Evolutionary conservation across 2,888 invertebrate genomes (phyloP).

Genomic region (Patella depressa): DNA sequence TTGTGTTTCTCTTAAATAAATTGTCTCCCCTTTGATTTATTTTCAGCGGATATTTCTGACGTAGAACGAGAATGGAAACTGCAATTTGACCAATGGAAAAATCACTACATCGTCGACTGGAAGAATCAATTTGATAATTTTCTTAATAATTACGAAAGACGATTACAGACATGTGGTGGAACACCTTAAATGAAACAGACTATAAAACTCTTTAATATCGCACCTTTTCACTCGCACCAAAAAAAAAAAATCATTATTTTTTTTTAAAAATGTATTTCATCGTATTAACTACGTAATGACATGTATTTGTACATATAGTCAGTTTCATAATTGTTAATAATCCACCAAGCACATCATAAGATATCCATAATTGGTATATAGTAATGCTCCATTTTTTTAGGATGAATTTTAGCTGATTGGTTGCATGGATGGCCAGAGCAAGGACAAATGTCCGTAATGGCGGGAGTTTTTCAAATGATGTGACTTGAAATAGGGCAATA

Average conservation of each 20-base stretch:
- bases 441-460: no score
- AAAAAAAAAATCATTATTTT: no score
- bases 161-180: conserved; percentile 36
- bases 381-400: no score
- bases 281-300: no score
- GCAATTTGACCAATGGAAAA: conserved; percentile 69
- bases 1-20: background rate
- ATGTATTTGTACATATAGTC: background rate
- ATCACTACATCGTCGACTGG: conserved; percentile 68
- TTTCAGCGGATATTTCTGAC: conserved; percentile 65
- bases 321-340: conserved; percentile 8
- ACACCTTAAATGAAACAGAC: conserved; percentile 15
- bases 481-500: no score
- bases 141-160: conserved; percentile 47
- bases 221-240: no score
- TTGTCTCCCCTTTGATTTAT: conserved; percentile 19
- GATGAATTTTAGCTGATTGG: no score
- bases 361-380: background rate
- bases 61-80: conserved; percentile 68
- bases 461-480: no score
- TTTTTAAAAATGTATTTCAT: no score
- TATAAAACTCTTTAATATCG: no score
- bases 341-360: background rate
- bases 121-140: conserved; percentile 67
- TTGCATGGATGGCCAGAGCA: no score